These are phyloP conservation scores for Taenioides sp. DNA, from an alignment of 2,797 vertebrate genomes.

Conservation along the genomic window DNA sequence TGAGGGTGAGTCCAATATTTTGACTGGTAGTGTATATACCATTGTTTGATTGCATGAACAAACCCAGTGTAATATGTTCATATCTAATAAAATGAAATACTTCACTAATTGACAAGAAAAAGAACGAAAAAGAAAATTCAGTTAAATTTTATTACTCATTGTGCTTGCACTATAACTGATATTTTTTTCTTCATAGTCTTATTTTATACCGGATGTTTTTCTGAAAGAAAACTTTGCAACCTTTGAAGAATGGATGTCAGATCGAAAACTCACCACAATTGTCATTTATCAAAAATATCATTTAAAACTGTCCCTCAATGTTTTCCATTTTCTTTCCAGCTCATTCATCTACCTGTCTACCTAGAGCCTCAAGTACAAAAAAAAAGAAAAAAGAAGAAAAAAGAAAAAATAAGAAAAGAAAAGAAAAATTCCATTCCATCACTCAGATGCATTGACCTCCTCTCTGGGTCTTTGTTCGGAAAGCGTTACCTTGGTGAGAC, in stretches of 20 bases:
- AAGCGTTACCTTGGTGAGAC: slow-evolving; percentile 90
- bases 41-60: too few relatives aligned
- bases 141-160: background rate
- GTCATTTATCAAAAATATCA: slow-evolving; percentile 31
- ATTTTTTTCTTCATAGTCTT: slow-evolving; percentile 31
- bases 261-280: slow-evolving; percentile 25
- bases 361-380: slow-evolving; percentile 10
- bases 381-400: too few relatives aligned
- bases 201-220: slow-evolving; percentile 41
- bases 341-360: slow-evolving; percentile 16
- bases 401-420: background rate
- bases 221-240: slow-evolving; percentile 29
- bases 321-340: slow-evolving; percentile 12
- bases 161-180: background rate
- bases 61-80: too few relatives aligned
- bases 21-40: too few relatives aligned
- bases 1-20: too few relatives aligned
- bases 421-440: slow-evolving; percentile 7
- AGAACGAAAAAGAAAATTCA: background rate
- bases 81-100: too few relatives aligned
- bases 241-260: slow-evolving; percentile 27
- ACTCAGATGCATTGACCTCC: slow-evolving; percentile 15
- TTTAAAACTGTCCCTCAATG: slow-evolving; percentile 16
- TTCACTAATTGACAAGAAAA: too few relatives aligned
- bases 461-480: background rate